Evolutionary conservation across 2,113 vertebrate species (phyloP).

Genomic region (Tringa solitaria): DNA sequence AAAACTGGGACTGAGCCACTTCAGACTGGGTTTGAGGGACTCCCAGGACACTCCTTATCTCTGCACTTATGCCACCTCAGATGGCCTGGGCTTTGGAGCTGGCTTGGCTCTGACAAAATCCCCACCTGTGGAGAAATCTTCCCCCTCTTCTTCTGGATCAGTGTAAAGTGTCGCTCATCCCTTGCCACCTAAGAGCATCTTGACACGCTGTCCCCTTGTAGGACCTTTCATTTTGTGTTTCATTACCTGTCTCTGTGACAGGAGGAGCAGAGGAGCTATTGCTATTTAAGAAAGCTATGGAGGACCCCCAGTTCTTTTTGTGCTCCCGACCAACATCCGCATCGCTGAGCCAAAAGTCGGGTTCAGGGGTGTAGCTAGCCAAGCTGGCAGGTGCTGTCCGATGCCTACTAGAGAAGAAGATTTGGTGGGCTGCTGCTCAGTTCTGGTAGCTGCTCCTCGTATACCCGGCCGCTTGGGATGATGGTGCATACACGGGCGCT

Average conservation of each 20-base stretch:
- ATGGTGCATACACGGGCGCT: not conserved
- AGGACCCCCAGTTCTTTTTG: not conserved
- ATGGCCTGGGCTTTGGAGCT: not conserved
- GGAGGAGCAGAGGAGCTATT: not conserved
- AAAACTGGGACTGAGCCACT: not conserved
- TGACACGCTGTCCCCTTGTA: accelerated
- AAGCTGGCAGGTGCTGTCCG: not conserved
- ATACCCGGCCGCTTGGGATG: accelerated
- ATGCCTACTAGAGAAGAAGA: not conserved
- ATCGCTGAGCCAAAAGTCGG: not conserved
- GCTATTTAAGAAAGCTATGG: not conserved
- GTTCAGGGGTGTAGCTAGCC: not conserved
- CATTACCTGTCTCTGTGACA: not conserved
- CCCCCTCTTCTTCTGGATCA: not conserved
- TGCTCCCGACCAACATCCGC: not conserved
- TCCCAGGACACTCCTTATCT: not conserved
- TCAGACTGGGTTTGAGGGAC: not conserved
- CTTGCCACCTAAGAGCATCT: not conserved
- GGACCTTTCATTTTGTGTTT: not conserved
- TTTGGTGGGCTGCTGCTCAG: not conserved
- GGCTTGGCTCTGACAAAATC: not conserved
- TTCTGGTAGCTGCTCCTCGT: not conserved
- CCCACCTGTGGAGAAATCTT: not conserved
- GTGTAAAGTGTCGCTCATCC: not conserved
- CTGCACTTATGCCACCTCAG: not conserved